These are phyloP conservation scores for Rhagonycha fulva DNA, from an alignment of 2,888 invertebrate species.

Conservation along the genomic window DNA sequence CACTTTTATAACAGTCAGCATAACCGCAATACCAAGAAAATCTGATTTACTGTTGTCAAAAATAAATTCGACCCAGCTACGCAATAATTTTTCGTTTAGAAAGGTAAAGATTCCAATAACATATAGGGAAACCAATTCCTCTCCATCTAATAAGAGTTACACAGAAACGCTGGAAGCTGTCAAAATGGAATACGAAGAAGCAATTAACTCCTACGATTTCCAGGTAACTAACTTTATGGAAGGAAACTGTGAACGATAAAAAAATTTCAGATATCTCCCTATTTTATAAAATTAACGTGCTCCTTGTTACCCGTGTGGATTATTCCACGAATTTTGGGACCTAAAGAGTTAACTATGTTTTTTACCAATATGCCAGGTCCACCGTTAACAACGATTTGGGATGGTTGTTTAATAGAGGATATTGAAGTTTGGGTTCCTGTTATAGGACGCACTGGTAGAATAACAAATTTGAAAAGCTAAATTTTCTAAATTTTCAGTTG, in stretches of 20 bases:
- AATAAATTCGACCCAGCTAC: neutral
- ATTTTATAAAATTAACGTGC: neutral
- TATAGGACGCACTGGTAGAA: neutral
- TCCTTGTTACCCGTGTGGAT: neutral
- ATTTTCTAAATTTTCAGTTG: neutral
- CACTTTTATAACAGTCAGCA: neutral
- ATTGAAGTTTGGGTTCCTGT: neutral
- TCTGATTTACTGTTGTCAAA: neutral
- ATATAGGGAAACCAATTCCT: neutral
- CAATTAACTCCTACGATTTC: neutral
- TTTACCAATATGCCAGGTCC: neutral
- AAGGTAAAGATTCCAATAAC: neutral
- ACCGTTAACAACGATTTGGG: neutral
- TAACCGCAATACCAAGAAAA: neutral
- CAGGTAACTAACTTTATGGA: neutral
- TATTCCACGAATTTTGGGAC: neutral
- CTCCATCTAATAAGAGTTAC: neutral
- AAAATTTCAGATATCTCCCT: neutral
- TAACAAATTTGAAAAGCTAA: neutral
- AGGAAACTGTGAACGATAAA: neutral
- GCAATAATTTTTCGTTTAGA: neutral
- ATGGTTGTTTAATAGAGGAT: neutral
- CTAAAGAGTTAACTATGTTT: neutral
- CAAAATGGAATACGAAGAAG: neutral
- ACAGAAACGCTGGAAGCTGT: neutral